These are phyloP conservation scores for Macroteleia sp. DNA, from an alignment of 2,888 invertebrate species.

Conservation along the genomic window DNA sequence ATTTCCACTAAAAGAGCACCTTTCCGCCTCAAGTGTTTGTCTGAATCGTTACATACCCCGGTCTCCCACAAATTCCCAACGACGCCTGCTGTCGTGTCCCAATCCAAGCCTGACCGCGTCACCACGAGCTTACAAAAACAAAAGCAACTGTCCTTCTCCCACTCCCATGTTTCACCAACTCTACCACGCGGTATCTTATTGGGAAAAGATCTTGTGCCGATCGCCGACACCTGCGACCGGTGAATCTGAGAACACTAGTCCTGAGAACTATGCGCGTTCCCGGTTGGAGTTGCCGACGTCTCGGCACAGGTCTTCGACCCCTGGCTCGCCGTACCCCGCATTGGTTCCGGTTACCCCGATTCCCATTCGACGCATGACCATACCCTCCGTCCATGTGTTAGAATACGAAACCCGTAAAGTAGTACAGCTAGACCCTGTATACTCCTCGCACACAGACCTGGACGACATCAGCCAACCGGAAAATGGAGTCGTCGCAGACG, in stretches of 20 bases:
- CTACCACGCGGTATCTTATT: constrained; percentile 81
- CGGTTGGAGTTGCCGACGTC: too few species aligned
- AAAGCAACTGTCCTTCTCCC: constrained; percentile 82
- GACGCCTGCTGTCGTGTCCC: constrained; percentile 76
- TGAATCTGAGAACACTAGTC: constrained; percentile 15
- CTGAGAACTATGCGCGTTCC: too few species aligned
- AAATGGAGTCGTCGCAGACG: constrained; percentile 86
- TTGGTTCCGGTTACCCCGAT: too few species aligned
- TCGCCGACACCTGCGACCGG: constrained; percentile 72
- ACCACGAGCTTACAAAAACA: constrained; percentile 63
- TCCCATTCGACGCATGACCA: constrained; percentile 75
- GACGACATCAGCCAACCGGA: constrained; percentile 90
- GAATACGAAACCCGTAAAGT: constrained; percentile 78
- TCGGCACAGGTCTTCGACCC: constrained; percentile 24
- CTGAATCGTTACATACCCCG: constrained; percentile 74
- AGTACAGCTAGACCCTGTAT: constrained; percentile 83
- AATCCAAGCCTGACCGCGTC: constrained; percentile 65
- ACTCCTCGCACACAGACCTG: constrained; percentile 86
- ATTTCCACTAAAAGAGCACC: constrained; percentile 60
- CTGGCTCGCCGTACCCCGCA: constrained; percentile 41
- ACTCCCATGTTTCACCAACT: constrained; percentile 85
- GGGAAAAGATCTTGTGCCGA: constrained; percentile 78
- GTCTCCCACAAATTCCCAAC: constrained; percentile 74
- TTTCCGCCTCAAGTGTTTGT: constrained; percentile 65
- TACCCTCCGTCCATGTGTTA: constrained; percentile 77